Evolutionary conservation across 1,140 invertebrate genomes (phyloP), one percentile per base, ranked within the genome.

Genomic region (Stratiolaelaps scimitus): DNA sequence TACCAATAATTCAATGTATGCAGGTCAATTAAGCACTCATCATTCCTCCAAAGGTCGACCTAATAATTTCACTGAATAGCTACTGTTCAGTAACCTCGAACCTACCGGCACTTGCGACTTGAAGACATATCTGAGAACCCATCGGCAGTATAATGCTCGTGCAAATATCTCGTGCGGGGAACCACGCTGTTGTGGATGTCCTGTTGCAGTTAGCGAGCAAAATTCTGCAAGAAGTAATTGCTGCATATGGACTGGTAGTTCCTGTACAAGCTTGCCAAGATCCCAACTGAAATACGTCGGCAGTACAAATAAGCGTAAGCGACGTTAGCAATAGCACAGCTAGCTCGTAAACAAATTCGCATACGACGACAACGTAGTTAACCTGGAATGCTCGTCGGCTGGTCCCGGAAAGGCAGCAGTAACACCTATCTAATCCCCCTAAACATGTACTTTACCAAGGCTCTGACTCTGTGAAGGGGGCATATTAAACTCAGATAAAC

Each of bases 51-150:
- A n/a, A n/a, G n/a, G n/a, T n/a, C n/a, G n/a, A n/a, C n/a, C n/a
- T n/a, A n/a, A n/a, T n/a, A n/a, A n/a, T n/a, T n/a, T n/a, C n/a
- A n/a, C n/a, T n/a, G n/a, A n/a, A n/a, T 40, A 40, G 34, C 5
- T 40, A 40, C 4, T 40, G 10, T 40, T 40, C 4, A 40, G 34
- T 40, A 6, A 10, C 34, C 5, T 40, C 15, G 5, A 60, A 60
- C 53, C 26, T 34, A 60, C 53, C 15, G 53, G 53, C 26, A 60
- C 15, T 23, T 60, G 53, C 1, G 53, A 60, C 53, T 60, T 60
- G 53, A 60, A 60, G 15, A 60, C 53, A 23, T 60, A 60, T 19
- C 53, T 26, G 17, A 60, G 53, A 26, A 60, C 53, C 53, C 53
- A 60, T 17, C 53, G 53, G 23, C 53, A 60, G 53, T 60, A 60